Evolutionary conservation across 30 jellyfish, hydroid and myxozoan species (phyloP).

Genomic region (Aurelia sp.): DNA sequence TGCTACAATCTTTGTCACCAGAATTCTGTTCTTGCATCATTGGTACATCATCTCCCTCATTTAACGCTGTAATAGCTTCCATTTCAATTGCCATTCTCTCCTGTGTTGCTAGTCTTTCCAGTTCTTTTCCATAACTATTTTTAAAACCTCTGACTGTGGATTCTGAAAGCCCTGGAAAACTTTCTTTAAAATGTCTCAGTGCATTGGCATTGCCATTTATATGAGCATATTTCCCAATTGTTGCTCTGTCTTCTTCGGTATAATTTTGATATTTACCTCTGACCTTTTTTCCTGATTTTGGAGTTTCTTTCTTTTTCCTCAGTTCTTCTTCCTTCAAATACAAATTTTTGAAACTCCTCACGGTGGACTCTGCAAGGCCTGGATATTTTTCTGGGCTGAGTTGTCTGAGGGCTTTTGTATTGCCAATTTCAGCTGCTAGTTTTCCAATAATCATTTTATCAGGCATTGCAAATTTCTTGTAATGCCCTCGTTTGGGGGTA

Average conservation of each 20-base stretch:
- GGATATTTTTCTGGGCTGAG: conserved; percentile 11
- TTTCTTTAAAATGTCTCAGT: conserved; percentile 20
- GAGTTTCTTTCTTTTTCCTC: neutral
- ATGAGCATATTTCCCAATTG: conserved; percentile 59
- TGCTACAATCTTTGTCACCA: no score
- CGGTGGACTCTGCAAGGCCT: conserved; percentile 59
- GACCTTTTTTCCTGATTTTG: conserved; percentile 3
- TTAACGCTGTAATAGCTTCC: neutral
- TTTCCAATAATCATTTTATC: conserved; percentile 42
- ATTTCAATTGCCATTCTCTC: neutral
- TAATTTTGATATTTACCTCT: conserved; percentile 64
- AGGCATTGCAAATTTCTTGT: conserved; percentile 37
- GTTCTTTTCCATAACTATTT: conserved; percentile 32
- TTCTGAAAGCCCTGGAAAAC: conserved; percentile 58
- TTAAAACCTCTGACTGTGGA: conserved; percentile 68
- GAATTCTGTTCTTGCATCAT: no score
- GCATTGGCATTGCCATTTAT: conserved; percentile 64
- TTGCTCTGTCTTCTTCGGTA: conserved; percentile 45
- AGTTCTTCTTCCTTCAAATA: neutral
- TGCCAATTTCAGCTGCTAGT: conserved; percentile 50
- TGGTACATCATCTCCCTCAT: no score
- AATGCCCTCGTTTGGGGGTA: conserved; percentile 39
- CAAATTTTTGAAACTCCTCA: conserved; percentile 43
- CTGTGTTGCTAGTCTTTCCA: neutral
- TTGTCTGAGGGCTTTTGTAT: conserved; percentile 30